Base-by-base conservation (phyloP, 2,888 invertebrate genomes). In the Venusia cambrica region DNA sequence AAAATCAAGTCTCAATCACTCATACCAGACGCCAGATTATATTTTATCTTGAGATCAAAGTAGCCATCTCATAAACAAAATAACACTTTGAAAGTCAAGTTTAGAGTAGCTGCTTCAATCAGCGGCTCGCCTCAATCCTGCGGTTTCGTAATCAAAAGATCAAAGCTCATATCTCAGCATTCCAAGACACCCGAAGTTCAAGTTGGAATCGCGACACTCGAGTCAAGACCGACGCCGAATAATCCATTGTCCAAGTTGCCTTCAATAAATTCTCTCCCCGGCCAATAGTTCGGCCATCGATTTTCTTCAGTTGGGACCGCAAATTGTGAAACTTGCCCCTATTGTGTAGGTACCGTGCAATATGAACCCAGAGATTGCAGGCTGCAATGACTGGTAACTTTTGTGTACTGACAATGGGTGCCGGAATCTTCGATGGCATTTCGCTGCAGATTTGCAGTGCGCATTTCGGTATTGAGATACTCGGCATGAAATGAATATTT, bases 291-390 rank as follows among this genome's bases (percentile, higher is more conserved):
- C 44, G 57, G 45, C 57, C 64, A 71, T 66, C 69, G 73, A 71
- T 72, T 72, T 72, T 71, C 67, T 70, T 70, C 57, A 56, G 54
- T 61, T 54, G 57, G 54, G 51, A 52, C 76, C 74, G 62, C 75
- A 75, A 73, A 75, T 73, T 71, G 73, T 70, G 67, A 66, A 73
- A 74, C 66, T 74, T 73, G 57, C 52, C 54, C 60, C 61, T 51
- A 69, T 77, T 77, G 75, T 75, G 60, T 64, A 62, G 53, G 52
- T 45, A 62, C 59, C n/a, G 61, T 66, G 72, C 74, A 74, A 68
- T 73, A 74, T 71, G 73, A 71, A 73, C 65, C 58, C 51, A 19
- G 57, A 54, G 66, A 61, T 66, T 69, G 72, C 64, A 75, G 66
- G 66, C 74, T 76, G 70, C 73, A 67, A 64, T 66, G 66, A 71